These are phyloP conservation scores for Gallinago stenura DNA, from an alignment of 2,797 vertebrate genomes.

Conservation along the genomic window DNA sequence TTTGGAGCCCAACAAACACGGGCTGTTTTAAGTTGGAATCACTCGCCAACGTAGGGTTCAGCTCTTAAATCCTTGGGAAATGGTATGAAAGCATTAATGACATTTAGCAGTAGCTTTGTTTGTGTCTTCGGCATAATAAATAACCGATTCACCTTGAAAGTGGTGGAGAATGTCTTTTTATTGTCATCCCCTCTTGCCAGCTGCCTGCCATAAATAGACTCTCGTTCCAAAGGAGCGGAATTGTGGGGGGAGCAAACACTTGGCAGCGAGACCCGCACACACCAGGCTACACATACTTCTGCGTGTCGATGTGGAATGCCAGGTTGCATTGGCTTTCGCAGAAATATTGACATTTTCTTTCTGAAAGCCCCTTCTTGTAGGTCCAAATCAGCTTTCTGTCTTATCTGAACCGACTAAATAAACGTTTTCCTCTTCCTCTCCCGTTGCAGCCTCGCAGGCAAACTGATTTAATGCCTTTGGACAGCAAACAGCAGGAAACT, in stretches of 20 bases:
- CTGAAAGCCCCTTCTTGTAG: not conserved
- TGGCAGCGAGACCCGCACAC: not conserved
- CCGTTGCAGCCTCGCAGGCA: rapidly evolving
- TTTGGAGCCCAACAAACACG: not conserved
- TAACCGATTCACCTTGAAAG: not conserved
- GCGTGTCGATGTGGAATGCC: not conserved
- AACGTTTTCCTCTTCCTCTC: not conserved
- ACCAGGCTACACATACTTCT: not conserved
- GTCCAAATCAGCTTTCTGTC: not conserved
- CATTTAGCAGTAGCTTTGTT: not conserved
- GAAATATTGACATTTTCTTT: not conserved
- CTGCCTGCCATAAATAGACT: slow-evolving; percentile 7
- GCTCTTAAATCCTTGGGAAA: not conserved
- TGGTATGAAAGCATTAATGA: not conserved
- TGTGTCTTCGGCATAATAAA: not conserved
- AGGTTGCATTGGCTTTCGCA: not conserved
- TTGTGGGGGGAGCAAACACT: not conserved
- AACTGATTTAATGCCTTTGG: not conserved
- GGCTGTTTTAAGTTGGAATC: not conserved
- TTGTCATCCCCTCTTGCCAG: not conserved
- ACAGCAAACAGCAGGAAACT: not conserved
- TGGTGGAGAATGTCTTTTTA: not conserved
- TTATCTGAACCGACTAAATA: not conserved
- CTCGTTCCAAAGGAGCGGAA: not conserved
- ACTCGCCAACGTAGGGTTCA: not conserved